phyloP scores from a whole-genome alignment of 2,797 vertebrate species.

The Coilia nasus region DNA sequence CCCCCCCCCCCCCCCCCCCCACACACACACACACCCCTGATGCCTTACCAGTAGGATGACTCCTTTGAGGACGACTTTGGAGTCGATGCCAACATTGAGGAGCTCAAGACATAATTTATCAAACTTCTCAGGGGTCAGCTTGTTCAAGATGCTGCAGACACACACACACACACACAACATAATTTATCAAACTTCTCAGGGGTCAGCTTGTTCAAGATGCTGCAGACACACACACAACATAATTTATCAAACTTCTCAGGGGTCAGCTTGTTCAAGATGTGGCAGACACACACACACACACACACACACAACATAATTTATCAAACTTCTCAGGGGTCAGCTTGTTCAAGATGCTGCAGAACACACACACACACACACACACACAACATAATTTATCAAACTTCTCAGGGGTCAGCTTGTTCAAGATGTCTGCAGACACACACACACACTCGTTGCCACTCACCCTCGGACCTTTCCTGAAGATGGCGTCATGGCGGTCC shows the following conservation, averaged over 20 bases:
- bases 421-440: no score
- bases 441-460: slow-evolving; percentile 43
- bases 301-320: no score
- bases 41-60: slow-evolving; percentile 97
- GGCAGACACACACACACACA: no score
- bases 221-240: no score
- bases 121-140: slow-evolving; percentile 99
- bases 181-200: no score
- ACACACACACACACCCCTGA: neutral
- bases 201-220: no score
- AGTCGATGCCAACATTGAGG: slow-evolving; percentile 99
- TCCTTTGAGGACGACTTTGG: slow-evolving; percentile 99
- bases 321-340: no score
- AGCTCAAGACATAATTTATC: slow-evolving; percentile 99
- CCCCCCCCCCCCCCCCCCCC: neutral
- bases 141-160: slow-evolving; percentile 93
- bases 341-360: no score
- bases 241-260: no score
- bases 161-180: neutral
- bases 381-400: no score
- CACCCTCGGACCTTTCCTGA: slow-evolving; percentile 99
- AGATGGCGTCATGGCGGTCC: slow-evolving; percentile 99
- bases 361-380: slow-evolving; percentile 32
- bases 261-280: no score
- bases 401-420: no score